Base-by-base conservation (phyloP, 2,797 vertebrate species). In the Morus bassanus region DNA sequence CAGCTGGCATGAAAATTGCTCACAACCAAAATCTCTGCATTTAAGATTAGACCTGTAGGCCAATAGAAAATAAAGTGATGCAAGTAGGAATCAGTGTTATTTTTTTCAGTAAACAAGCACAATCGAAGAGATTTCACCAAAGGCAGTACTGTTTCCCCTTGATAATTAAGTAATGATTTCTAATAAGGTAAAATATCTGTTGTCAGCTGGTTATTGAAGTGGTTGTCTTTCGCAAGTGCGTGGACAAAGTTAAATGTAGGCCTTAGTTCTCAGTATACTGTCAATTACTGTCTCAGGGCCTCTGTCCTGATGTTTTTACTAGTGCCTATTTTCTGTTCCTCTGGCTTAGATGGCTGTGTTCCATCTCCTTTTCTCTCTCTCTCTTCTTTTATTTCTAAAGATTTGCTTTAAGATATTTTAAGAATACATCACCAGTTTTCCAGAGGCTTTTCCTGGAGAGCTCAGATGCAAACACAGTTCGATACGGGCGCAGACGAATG, bases 381-480 rank as follows among this genome's bases (percentile, higher is more conserved):
- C 30, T 51, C 7, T 69, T 48, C 18, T 63, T 5, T 88, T 31
- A 73, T 23, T 46, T 22, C 25, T 69, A 13, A 95, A 99, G 99
- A 69, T 99, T 99, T 98, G 99, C 99, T 45, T 94, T 99, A 13
- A 98, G 98, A 35, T 99, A 99, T 97, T 99, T 99, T 94, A 98
- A 97, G 79, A 97, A 98, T 18, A 98, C 99, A 13, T 99, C 98
- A 5, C 99, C 99, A 72, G 99, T 99, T 67, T 99, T 99, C 95
- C 99, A 99, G 96, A 99, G 99, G 89, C 99, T 99, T 75, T 99
- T 99, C 93, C 98, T 99, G 94, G 99, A 99, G 94, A 99, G 98
- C 35, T 99, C 99, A 24, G 99, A 99, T 97, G 97, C 99, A 11
- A 98, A 98, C 21, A 97, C 98, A 3, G 98, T 99, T 41, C 99